Evolutionary conservation across 2,797 vertebrate genomes (phyloP), one percentile per base, ranked within the genome.

Genomic region (Falco columbarius): DNA sequence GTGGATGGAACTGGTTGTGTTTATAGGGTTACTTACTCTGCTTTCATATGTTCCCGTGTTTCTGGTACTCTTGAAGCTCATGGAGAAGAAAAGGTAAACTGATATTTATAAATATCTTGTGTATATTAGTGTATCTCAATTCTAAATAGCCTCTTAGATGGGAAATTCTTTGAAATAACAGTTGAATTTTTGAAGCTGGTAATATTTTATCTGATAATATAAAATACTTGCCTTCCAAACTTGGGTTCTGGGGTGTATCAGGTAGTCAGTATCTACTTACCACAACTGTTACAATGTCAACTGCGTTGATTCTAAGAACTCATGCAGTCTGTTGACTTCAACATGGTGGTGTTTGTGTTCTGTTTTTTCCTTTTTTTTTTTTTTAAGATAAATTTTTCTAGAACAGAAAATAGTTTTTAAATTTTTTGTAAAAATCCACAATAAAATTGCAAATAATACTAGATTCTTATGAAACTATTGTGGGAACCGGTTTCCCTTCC

Each of bases 21-120:
- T 79, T 99, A 98, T 93, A 98, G 99, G 67, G 99, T 98, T 81
- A 99, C 98, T 34, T 99, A 99, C 96, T 98, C 99, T 2, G 98
- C 98, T 65, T 99, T 99, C 89, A 98, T 98, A 86, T 99, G 99
- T 96, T 98, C 98, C 73, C 98, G 75, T 93, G 94, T 99, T 86
- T 99, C 99, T 44, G 99, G 99, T 49, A 97, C 93, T 46, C 98
- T 99, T 38, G 98, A 98, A 94, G 97, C 97, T 56, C 90, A 96
- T 16, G 96, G 98, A 91, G 98, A 98, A 95, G 98, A 99, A 73
- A 98, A 99, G 98, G 99, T 99, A 97, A 97, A 89, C 58, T 74
- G 44, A 36, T 3, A 29, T 32, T 52, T 72, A 19, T 18, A 66
- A 89, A 27, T 70, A 56, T 58, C 90, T 91, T 38, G 40, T 54